Conservation (phyloP, 2,113 vertebrate species). For the Xyliphius kryptos region DNA sequence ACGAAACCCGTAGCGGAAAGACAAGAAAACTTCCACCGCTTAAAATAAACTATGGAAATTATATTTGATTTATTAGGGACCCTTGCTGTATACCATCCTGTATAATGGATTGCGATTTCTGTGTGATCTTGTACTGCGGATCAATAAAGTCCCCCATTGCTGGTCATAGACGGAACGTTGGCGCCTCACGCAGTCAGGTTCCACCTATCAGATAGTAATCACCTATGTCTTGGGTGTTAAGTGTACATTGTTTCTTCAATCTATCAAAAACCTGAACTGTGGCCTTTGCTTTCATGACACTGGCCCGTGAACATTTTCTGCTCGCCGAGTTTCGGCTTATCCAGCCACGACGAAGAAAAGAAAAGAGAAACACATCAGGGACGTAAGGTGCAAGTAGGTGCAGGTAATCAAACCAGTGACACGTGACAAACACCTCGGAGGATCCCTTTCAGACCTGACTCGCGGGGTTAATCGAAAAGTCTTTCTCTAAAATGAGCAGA, state of each 20-base stretch:
- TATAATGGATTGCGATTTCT: too few species aligned
- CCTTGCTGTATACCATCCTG: too few species aligned
- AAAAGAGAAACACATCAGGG: conserved; percentile 24
- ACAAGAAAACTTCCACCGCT: too few species aligned
- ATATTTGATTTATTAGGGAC: too few species aligned
- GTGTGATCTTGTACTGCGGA: too few species aligned
- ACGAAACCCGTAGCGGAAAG: too few species aligned
- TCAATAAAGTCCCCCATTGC: not conserved
- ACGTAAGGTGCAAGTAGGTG: not conserved
- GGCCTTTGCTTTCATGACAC: not conserved
- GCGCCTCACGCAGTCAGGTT: not conserved
- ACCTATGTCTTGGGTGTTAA: not conserved
- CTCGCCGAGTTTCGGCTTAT: conserved; percentile 13
- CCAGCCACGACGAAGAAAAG: conserved; percentile 12
- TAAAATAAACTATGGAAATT: too few species aligned
- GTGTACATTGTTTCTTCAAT: not conserved
- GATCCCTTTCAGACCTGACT: conserved; percentile 30
- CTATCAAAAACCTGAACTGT: not conserved
- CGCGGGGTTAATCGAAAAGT: conserved; percentile 42
- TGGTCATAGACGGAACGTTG: not conserved
- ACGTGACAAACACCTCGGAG: conserved; percentile 24
- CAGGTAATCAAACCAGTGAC: conserved; percentile 36
- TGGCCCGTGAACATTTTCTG: conserved; percentile 7
- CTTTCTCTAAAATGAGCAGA: conserved; percentile 21
- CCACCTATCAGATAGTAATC: not conserved